Evolutionary conservation across 2,888 invertebrate genomes (phyloP).

Genomic region (Chrysolina oricalcia): DNA sequence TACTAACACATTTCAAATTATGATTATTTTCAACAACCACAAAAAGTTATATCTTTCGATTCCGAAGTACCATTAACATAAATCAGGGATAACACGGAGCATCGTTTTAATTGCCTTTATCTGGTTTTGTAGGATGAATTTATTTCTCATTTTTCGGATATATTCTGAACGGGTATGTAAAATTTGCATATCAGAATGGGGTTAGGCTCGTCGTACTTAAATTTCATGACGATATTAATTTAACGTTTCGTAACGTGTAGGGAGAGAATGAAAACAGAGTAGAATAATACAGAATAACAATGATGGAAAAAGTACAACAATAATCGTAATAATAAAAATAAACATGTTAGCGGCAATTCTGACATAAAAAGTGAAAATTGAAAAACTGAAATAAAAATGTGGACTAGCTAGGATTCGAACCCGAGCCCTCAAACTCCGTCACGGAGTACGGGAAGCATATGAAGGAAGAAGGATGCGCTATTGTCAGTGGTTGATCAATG

Average conservation of each 20-base stretch:
- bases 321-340: too few relatives aligned
- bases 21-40: not conserved
- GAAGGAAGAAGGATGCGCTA: too few relatives aligned
- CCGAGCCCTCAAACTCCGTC: too few relatives aligned
- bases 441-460: too few relatives aligned
- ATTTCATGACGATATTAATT: constrained; percentile 16
- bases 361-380: too few relatives aligned
- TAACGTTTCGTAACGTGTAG: not conserved
- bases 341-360: too few relatives aligned
- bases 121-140: constrained; percentile 40
- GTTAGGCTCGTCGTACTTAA: not conserved
- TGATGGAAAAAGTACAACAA: too few relatives aligned
- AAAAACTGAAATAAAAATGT: too few relatives aligned
- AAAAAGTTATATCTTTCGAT: not conserved
- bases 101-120: constrained; percentile 20
- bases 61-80: not conserved
- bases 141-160: constrained; percentile 43
- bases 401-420: too few relatives aligned
- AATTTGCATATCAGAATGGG: constrained; percentile 41
- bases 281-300: too few relatives aligned
- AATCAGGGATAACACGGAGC: not conserved
- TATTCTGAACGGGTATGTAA: constrained; percentile 23
- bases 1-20: not conserved
- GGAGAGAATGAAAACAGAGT: not conserved
- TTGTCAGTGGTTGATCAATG: too few relatives aligned